Conservation (phyloP, 2,888 invertebrate genomes). For the Anthophora plumipes region DNA sequence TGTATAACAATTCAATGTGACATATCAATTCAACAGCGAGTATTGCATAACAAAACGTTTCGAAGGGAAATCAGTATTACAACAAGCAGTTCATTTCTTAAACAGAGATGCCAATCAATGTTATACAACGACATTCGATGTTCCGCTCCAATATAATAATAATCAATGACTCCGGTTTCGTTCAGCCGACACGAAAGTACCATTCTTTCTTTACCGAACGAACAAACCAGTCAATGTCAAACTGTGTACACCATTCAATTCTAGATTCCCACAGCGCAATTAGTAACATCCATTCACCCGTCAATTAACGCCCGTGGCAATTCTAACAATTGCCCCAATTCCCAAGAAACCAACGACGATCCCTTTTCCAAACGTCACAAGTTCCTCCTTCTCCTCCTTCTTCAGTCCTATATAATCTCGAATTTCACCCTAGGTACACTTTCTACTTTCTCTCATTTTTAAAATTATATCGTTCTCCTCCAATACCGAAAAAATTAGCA, state of each 20-base stretch:
- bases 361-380: background rate
- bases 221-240: background rate
- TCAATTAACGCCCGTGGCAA: background rate
- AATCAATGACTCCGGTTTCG: background rate
- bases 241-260: background rate
- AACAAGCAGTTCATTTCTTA: slow-evolving; percentile 12
- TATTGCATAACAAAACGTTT: background rate
- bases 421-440: background rate
- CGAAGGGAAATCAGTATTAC: slow-evolving; percentile 12
- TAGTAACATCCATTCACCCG: background rate
- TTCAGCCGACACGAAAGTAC: background rate
- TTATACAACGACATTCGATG: slow-evolving; percentile 3
- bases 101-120: slow-evolving; percentile 4
- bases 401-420: background rate
- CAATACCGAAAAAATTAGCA: too few species aligned
- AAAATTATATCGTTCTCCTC: too few species aligned
- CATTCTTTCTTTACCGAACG: background rate
- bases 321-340: background rate
- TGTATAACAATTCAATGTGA: slow-evolving; percentile 10
- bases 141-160: background rate
- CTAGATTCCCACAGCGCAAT: background rate
- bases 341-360: background rate
- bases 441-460: too few species aligned
- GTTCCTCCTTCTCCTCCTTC: background rate
- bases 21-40: slow-evolving; percentile 11